These are phyloP conservation scores for Phlogophora meticulosa DNA, from an alignment of 2,888 invertebrate genomes.

Conservation along the genomic window DNA sequence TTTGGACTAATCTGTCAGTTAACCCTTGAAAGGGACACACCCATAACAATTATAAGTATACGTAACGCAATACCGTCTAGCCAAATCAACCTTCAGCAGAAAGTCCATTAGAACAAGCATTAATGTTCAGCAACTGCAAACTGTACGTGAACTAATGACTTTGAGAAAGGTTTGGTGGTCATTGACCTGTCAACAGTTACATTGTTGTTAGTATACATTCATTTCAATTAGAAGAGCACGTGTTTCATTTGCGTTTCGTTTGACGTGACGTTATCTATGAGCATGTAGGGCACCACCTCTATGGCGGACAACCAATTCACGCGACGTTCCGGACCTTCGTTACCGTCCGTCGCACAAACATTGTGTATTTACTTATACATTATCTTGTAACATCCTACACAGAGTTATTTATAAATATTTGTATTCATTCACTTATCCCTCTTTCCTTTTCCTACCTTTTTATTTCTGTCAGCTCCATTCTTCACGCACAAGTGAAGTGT, in stretches of 20 bases:
- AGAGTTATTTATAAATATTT: conserved; percentile 41
- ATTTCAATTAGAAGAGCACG: conserved; percentile 25
- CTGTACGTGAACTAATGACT: conserved; percentile 44
- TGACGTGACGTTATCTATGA: conserved; percentile 42
- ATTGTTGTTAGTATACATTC: conserved; percentile 19
- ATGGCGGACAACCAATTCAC: conserved; percentile 7
- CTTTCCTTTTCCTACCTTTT: conserved; percentile 33
- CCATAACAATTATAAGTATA: conserved; percentile 19
- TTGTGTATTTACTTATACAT: conserved; percentile 22
- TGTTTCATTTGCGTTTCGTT: conserved; percentile 28
- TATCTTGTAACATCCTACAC: conserved; percentile 12
- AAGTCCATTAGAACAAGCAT: conserved; percentile 43
- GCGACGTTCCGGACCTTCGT: conserved; percentile 36
- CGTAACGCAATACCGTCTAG: conserved; percentile 39
- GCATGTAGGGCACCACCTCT: conserved; percentile 1
- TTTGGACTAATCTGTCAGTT: conserved; percentile 23
- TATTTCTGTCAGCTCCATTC: conserved; percentile 52
- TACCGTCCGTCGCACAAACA: conserved; percentile 24
- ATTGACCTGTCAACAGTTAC: conserved; percentile 39
- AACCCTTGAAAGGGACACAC: conserved; percentile 6
- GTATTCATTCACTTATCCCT: conserved; percentile 38
- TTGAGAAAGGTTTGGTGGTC: conserved; percentile 56
- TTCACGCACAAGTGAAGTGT: conserved; percentile 43
- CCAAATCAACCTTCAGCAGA: conserved; percentile 48
- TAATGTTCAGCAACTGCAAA: conserved; percentile 27